A percentile compares a stretch with the other conserved stretches of the same genome.
These are phyloP conservation scores for Eristalinus sepulchralis DNA, from an alignment of 2,888 invertebrate genomes.

Conservation along the genomic window DNA sequence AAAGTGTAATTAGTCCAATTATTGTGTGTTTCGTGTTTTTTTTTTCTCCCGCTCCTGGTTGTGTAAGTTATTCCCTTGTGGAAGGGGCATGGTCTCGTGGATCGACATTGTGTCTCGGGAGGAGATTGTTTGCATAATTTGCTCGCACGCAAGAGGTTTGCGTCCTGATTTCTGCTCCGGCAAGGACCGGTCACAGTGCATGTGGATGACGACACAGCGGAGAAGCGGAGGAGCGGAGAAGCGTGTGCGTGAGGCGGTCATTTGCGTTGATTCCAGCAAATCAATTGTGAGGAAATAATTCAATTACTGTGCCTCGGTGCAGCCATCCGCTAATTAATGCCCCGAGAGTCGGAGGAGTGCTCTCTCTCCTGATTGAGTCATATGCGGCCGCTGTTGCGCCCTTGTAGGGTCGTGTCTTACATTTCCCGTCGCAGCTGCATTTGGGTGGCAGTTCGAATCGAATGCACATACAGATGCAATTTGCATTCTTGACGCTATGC, in stretches of 20 bases:
- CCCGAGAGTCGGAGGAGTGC: conserved; percentile 37
- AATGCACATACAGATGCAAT: conserved; percentile 58
- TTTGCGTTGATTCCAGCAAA: conserved; percentile 51
- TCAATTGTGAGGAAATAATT: conserved; percentile 69
- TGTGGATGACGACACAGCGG: conserved; percentile 33
- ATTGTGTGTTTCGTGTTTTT: conserved; percentile 63
- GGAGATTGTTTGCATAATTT: conserved; percentile 60
- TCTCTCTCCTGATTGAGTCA: conserved; percentile 64
- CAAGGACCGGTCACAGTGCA: conserved; percentile 6
- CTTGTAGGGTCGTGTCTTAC: conserved; percentile 57
- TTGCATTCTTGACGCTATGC: conserved; percentile 36
- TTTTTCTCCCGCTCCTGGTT: background rate
- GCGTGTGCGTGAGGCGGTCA: conserved; percentile 42
- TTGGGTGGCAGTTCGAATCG: conserved; percentile 66
- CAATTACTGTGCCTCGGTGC: conserved; percentile 55
- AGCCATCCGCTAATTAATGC: conserved; percentile 62
- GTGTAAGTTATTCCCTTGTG: conserved; percentile 3
- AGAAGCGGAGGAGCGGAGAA: background rate
- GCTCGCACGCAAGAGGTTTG: conserved; percentile 52
- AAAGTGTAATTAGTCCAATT: conserved; percentile 72
- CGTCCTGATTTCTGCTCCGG: background rate
- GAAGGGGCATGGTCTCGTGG: background rate
- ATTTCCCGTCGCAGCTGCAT: conserved; percentile 54
- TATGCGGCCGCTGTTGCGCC: conserved; percentile 9
- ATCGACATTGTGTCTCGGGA: conserved; percentile 35